phyloP scores from a whole-genome alignment of 1,140 invertebrate species.

The Andricus grossulariae region DNA sequence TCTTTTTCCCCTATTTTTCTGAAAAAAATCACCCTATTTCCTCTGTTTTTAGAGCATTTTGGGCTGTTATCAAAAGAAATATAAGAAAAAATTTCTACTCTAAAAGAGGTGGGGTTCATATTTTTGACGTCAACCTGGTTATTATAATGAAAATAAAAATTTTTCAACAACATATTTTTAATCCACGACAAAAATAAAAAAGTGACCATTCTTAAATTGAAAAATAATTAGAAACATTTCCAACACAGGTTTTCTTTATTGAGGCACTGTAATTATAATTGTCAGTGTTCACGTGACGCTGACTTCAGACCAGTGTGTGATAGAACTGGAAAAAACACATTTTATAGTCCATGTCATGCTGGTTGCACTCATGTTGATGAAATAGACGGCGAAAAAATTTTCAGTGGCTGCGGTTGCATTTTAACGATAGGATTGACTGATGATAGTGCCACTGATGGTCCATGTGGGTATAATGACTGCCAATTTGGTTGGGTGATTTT shows the following conservation, averaged over 20 bases:
- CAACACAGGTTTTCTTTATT: conserved; percentile 58
- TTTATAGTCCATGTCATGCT: conserved; percentile 84
- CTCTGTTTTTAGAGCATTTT: no score
- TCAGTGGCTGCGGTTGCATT: conserved; percentile 76
- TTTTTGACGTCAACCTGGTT: no score
- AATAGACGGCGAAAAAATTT: conserved; percentile 72
- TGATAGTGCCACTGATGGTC: conserved; percentile 74
- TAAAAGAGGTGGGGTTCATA: no score
- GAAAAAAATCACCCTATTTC: no score
- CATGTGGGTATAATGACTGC: conserved; percentile 76
- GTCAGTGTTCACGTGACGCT: conserved; percentile 78
- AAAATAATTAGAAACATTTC: no score
- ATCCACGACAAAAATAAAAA: no score
- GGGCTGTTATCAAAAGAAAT: no score
- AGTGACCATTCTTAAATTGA: no score
- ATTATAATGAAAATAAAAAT: background rate
- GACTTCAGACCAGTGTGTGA: conserved; percentile 83
- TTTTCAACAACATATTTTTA: conserved; percentile 8
- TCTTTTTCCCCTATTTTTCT: no score
- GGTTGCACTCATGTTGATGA: conserved; percentile 76
- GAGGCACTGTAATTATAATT: conserved; percentile 79
- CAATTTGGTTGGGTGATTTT: conserved; percentile 76
- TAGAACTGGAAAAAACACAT: conserved; percentile 75
- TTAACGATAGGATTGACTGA: conserved; percentile 54
- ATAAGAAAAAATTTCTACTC: no score